Base-by-base conservation (phyloP, 2,888 invertebrate genomes). In the Notocelia uddmanniana region DNA sequence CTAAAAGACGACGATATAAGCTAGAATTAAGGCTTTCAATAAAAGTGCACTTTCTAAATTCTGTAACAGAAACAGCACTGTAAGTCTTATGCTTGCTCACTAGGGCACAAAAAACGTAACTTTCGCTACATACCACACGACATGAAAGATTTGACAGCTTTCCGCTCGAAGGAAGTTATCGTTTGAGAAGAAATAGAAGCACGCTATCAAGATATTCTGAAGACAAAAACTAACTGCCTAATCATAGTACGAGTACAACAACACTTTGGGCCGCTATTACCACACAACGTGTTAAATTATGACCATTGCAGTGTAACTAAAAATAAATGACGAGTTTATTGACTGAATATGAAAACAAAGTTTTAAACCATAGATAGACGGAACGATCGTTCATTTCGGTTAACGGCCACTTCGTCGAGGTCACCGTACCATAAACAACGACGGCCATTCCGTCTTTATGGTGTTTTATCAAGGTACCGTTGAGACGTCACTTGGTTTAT, bases 401-500 rank as follows among this genome's bases (percentile, higher is more conserved):
- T 89, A 87, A 87, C 85, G 85, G 82, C 82, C 80, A 83, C 81
- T 82, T 76, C 67, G 76, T 75, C 70, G 86, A 85, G 89, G 89
- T 89, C 88, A 89, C 83, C 83, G 89, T 80, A 85, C 88, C 78
- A 83, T 81, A 84, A 86, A 85, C 84, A 83, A 82, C 80, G 80
- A 81, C 76, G 80, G 81, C 80, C 79, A 81, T 86, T 83, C 76
- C 80, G 78, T 81, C 79, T 91, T 91, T 88, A 88, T 88, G 84
- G 85, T 87, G 85, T 88, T 86, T 86, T 87, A 88, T 87, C 86
- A 87, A 87, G 84, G 83, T 88, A 87, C 86, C 86, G 86, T 89
- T 87, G 80, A 79, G 71, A 73, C 79, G 78, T 85, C 83, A 81
- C 82, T 78, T 83, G 81, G 85, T 88, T 87, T 86, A 87, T 81